Base-by-base conservation (phyloP, 2,888 invertebrate genomes). In the Lycocerus yunnanus region DNA sequence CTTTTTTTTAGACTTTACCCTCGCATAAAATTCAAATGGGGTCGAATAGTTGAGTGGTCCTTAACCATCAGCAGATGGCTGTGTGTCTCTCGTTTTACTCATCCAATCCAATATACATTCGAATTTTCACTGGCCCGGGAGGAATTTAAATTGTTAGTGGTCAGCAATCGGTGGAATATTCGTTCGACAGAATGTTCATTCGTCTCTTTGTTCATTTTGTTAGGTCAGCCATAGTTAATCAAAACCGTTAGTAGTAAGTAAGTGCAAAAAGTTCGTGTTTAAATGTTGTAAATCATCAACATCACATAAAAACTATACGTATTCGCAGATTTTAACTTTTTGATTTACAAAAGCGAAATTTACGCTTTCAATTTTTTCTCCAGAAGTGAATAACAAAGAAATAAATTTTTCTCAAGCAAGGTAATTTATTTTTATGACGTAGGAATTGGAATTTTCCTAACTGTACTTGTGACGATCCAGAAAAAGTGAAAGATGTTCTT, bases 141-240 rank as follows among this genome's bases (percentile, higher is more conserved):
- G 81, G 83, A 84, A 85, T 85, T 84, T 83, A 84, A 84, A 84
- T 84, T 84, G 84, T 80, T 78, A 77, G 81, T 80, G 84, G 84
- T 84, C 83, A 83, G 83, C 84, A 80, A 80, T 84, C 79, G 81
- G 81, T 77, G 74, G 78, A 79, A 81, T 80, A 78, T 80, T 81
- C 80, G 80, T 82, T 80, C 80, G 79, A 80, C 80, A 80, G 80
- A 78, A 79, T 79, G 81, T 80, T 78, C 79, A 70, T 68, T 75
- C 73, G 73, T 73, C 80, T 78, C 80, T 82, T 81, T 82, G 83
- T 83, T 83, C 83, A 82, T 84, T 84, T 83, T 83, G 83, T 82
- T 78, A 81, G 83, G 82, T 84, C 83, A 82, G 82, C 82, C 78
- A 81, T 80, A 83, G 84, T 84, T 84, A 84, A 84, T 84, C 83